Base-by-base conservation (phyloP, 35 echinoderm and acorn worm species). In the Eucidaris tribuloides region DNA sequence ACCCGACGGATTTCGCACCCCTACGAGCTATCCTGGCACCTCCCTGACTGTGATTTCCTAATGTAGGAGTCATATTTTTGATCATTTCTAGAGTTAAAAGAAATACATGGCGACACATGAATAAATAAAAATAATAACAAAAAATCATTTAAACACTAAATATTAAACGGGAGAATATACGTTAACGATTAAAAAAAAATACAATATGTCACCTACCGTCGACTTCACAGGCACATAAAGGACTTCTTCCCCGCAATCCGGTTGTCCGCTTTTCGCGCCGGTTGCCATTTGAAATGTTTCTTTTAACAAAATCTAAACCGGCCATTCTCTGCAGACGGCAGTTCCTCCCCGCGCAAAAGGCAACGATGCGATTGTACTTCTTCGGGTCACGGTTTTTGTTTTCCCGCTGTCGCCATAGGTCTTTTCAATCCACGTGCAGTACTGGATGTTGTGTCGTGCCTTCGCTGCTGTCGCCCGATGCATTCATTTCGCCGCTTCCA, bases 221-320 rank as follows among this genome's bases (percentile, higher is more conserved):
- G 96, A 83, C 74, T 99, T 99, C 0, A 99, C 96, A 0, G 96
- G 96, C 2, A 99, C 96, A 42, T 89, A 85, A 3, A 99, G 71
- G 4, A 99, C 89, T 29, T 99, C 87, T 15, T 90, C 59, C 38
- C 37, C 68, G 9, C 46, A 38, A 37, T 65, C 65, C 11, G 60
- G 59, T 9, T 45, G 81, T 42, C 62, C 63, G 36, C 29, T 85
- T n/a, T n/a, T n/a, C 61, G 48, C 82, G 42, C 34, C 57, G 5
- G 94, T 59, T 28, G 91, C 96, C 17, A 99, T 79, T 99, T 99
- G 79, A 99, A 99, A 78, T 83, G 58, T 99, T 99, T 61, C 86
- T 91, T 82, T 88, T 84, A 6, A 99, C 96, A 99, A 83, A 99
- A 99, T 66, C 96, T 62, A 79, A 99, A 99, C 57, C 92, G 93